Evolutionary conservation across 2,888 invertebrate genomes (phyloP), one percentile per base, ranked within the genome.

Genomic region (Drosophila kambysellisi): DNA sequence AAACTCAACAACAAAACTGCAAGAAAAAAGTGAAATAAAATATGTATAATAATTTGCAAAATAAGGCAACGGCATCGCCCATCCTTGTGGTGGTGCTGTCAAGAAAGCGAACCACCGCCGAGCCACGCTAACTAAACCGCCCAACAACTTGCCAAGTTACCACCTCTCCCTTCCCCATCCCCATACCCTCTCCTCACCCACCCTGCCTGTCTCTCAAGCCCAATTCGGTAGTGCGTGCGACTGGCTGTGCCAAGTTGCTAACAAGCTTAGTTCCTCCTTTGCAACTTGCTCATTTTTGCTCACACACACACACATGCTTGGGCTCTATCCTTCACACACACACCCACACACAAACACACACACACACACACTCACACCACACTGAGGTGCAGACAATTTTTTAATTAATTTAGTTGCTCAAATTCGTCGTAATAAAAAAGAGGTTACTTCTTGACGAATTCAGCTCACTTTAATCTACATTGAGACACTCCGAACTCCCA

Each of bases 31-130:
- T 79, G 69, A 85, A 87, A 81, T 82, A 85, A 85, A 82, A 83
- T 83, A 85, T 88, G 79, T 86, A 88, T 79, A 82, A 85, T 85
- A 83, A 86, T 83, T 83, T 83, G 82, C 74, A 81, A 65, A 87
- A 88, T 85, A 81, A 79, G 79, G 82, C 80, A 75, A 65, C 74
- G 70, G 76, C 56, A 68, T 57, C 54, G 65, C 67, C 64, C 58
- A 39, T 41, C 20, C 39, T 53, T 35, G 17, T 54, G 43, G 20
- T 25, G 57, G 20, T 41, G 30, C 15, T 43, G 41, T 7, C 15
- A 30, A 30, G 39, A 30, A 56, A 15, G 39, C n/a, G 15, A 59
- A 48, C 48, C 59, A 25, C 8, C 30, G 35, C 48, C 58, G 12
- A 50, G 35, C 33, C 37, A 33, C 51, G 61, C 74, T 74, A 65